Percentiles rank a stretch among this genome's conserved stretches.
These are phyloP conservation scores for Luperina nickerlii DNA, from an alignment of 2,888 invertebrate species.

Conservation along the genomic window DNA sequence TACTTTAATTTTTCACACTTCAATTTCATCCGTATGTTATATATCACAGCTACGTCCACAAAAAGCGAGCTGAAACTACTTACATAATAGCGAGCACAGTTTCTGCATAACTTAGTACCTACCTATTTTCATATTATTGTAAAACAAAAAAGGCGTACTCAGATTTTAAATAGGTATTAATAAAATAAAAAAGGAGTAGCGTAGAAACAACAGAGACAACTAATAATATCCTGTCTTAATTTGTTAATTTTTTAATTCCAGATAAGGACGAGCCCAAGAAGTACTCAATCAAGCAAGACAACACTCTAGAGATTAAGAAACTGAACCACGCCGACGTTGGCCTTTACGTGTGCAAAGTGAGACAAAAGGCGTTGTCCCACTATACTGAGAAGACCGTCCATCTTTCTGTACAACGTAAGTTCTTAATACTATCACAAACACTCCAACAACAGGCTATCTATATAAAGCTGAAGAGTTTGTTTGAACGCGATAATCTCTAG, in stretches of 20 bases:
- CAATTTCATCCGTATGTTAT: background rate
- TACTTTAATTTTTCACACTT: too few species aligned
- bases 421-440: background rate
- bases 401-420: constrained; percentile 84
- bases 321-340: constrained; percentile 83
- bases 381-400: constrained; percentile 82
- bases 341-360: constrained; percentile 84
- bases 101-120: background rate
- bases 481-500: background rate
- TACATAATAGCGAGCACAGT: background rate
- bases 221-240: background rate
- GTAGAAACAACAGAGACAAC: background rate
- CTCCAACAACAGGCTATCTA: background rate
- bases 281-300: constrained; percentile 74
- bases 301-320: constrained; percentile 81
- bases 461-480: background rate
- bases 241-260: constrained; percentile 18
- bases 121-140: background rate
- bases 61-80: background rate
- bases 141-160: background rate
- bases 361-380: constrained; percentile 82
- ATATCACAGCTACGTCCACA: background rate
- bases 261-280: constrained; percentile 77
- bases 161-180: background rate
- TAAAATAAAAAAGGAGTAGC: background rate